Evolutionary conservation across 2,113 vertebrate species (phyloP).

Genomic region (Pao palembangensis): DNA sequence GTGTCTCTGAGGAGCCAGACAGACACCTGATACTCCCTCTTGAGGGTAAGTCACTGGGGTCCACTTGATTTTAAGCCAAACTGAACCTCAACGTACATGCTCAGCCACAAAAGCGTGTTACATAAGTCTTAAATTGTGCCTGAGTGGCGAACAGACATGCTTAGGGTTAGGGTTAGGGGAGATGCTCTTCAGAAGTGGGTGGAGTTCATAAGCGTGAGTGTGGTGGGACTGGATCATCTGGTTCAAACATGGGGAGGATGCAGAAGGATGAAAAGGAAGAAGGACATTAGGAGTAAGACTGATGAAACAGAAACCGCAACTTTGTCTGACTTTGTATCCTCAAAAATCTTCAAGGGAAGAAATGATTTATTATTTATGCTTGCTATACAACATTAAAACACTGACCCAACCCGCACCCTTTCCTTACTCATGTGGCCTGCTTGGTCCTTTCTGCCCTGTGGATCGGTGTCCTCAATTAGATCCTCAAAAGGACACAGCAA

Average conservation of each 20-base stretch:
- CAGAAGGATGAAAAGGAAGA: constrained; percentile 8
- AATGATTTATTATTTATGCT: too few species aligned
- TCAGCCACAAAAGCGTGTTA: constrained; percentile 11
- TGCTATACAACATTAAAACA: neutral
- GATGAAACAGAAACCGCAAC: constrained; percentile 2
- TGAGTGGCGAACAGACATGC: neutral
- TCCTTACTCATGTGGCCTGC: neutral
- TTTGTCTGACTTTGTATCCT: too few species aligned
- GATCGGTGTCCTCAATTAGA: constrained; percentile 36
- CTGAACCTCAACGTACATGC: neutral
- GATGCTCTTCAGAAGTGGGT: constrained; percentile 10
- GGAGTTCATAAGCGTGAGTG: neutral
- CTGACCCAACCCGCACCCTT: neutral
- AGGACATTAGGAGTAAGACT: constrained; percentile 6
- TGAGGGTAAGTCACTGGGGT: constrained; percentile 15
- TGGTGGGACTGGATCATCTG: constrained; percentile 35
- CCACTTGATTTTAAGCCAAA: constrained; percentile 11
- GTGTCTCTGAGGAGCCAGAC: neutral
- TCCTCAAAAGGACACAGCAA: constrained; percentile 17
- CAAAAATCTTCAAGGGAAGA: too few species aligned
- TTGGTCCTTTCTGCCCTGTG: neutral
- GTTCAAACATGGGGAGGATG: constrained; percentile 35
- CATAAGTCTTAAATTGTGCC: constrained; percentile 3
- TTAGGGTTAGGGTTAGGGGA: constrained; percentile 10
- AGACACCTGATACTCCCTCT: neutral